Conservation (phyloP, 1,140 invertebrate genomes). For the Zaprionus gabonicus region DNA sequence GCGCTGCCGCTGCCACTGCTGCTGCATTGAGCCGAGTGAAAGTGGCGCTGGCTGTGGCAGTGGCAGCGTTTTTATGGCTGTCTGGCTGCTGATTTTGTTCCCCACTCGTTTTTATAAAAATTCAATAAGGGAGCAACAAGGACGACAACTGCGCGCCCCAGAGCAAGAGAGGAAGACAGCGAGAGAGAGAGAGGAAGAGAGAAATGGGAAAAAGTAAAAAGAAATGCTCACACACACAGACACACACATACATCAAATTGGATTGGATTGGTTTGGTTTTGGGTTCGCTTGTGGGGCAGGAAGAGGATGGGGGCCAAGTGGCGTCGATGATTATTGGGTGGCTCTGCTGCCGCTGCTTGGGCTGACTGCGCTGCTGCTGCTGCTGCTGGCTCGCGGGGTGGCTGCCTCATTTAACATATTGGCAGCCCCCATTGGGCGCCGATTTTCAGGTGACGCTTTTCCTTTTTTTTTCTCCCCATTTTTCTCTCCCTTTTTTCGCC, state of each 20-base stretch:
- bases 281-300: constrained; percentile 12
- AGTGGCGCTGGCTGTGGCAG: constrained; percentile 70
- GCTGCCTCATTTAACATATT: constrained; percentile 60
- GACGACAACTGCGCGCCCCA: constrained; percentile 46
- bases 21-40: constrained; percentile 73
- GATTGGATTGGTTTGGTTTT: constrained; percentile 76
- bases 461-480: constrained; percentile 11
- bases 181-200: background rate
- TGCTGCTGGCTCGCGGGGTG: background rate
- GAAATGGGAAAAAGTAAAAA: constrained; percentile 42
- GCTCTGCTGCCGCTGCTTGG: background rate
- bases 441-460: constrained; percentile 40
- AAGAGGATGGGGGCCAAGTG: constrained; percentile 29
- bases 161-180: background rate
- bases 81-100: constrained; percentile 45
- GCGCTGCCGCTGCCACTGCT: constrained; percentile 2
- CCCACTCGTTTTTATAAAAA: constrained; percentile 67
- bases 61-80: constrained; percentile 60
- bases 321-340: constrained; percentile 59
- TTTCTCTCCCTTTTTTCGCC: constrained; percentile 17
- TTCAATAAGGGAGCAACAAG: constrained; percentile 68
- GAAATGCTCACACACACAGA: constrained; percentile 40
- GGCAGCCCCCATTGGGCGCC: constrained; percentile 52
- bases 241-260: constrained; percentile 70
- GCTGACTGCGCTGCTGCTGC: constrained; percentile 27